Evolutionary conservation across 2,113 vertebrate genomes (phyloP), one percentile per base, ranked within the genome.

Genomic region (Sarotherodon lohbergeri): DNA sequence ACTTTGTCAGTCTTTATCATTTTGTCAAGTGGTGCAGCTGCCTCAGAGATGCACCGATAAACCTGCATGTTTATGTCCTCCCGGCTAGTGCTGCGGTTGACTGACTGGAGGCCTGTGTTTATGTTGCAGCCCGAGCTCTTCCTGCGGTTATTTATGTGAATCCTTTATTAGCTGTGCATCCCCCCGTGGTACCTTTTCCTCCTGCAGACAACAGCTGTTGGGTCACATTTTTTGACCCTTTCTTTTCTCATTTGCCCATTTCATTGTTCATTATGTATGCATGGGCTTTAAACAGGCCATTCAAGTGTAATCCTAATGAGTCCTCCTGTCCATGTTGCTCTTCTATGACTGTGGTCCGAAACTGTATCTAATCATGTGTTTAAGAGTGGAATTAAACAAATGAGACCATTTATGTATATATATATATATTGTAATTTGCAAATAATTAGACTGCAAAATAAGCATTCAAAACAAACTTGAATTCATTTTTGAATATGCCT

Each of bases 1-100:
- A 88, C 81, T 86, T 89, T 86, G 81, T 92, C 87, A 83, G 54
- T 82, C 63, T 87, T 90, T 82, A 87, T 90, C 56, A 68, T 90
- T 86, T 80, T 83, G 90, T 91, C 59, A 57, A 78, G 80, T 16
- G 5, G 79, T 55, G 79, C 29, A 24, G 71, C 82, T 55, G 41
- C 16, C 86, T 87, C 34, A 54, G 0, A 91, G 81, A 92, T 83
- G 54, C 73, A 22, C 43, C 7, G 80, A 87, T 90, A 81, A 85
- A 88, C 66, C 39, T 54, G 73, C 56, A 55, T 82, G 84, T 92
- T 86, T 84, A 27, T 50, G 82, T 86, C 55, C 63, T 73, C 80
- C 76, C 27, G 78, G 84, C 80, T 85, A 11, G 4, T 68, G 56
- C 36, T 86, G 66, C 24, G 22, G 46, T 43, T 61, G 46, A 54